A percentile compares a stretch with the other conserved stretches of the same genome.
phyloP scores from a whole-genome alignment of 1,140 invertebrate genomes.

The Alviniconcha marisindica region DNA sequence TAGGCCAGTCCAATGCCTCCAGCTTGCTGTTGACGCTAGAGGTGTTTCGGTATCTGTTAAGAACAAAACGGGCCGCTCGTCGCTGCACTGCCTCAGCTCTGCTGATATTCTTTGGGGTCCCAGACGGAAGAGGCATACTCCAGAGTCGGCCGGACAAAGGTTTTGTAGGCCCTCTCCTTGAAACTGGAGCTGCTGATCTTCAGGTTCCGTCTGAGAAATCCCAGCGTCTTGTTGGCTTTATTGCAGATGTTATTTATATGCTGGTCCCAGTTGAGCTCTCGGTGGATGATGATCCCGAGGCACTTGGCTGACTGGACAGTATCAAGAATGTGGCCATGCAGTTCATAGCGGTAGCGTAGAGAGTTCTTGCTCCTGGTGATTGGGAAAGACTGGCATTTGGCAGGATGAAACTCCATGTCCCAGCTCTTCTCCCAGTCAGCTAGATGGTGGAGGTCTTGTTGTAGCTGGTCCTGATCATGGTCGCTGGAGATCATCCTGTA shows the following conservation, averaged over 20 bases:
- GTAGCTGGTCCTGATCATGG: too few relatives aligned
- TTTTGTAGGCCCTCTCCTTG: constrained; percentile 6
- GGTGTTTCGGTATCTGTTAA: too few relatives aligned
- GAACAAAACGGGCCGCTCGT: neutral
- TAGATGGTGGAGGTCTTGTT: too few relatives aligned
- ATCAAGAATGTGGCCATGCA: neutral
- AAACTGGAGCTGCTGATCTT: neutral
- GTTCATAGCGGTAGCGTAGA: neutral
- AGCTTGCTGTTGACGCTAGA: too few relatives aligned
- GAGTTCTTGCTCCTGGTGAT: neutral
- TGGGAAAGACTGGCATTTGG: neutral
- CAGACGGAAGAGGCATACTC: constrained; percentile 27
- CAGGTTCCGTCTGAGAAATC: constrained; percentile 6
- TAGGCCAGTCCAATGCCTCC: too few relatives aligned
- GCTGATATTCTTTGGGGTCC: neutral
- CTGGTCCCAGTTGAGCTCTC: neutral
- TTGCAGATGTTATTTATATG: neutral
- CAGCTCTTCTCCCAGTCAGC: neutral
- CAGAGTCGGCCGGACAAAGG: constrained; percentile 5
- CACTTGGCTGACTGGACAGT: constrained; percentile 13
- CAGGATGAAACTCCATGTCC: constrained; percentile 9
- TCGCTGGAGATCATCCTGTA: too few relatives aligned
- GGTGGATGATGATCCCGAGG: constrained; percentile 15
- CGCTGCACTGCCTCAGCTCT: neutral
- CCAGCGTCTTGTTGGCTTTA: constrained; percentile 21